Evolutionary conservation across 2,113 vertebrate genomes (phyloP).

Genomic region (Gallinago media): DNA sequence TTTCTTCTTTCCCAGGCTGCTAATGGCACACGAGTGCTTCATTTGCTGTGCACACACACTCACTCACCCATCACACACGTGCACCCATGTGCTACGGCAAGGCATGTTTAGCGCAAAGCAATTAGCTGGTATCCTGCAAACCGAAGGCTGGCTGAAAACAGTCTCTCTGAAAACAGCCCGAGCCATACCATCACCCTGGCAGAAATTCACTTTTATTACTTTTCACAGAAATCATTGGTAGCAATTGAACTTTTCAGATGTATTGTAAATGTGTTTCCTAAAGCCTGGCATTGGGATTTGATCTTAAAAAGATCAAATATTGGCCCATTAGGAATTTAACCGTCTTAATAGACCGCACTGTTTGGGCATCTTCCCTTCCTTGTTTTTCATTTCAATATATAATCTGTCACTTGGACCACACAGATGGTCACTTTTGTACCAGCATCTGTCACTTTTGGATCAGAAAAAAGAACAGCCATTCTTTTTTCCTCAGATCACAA

Average conservation of each 20-base stretch:
- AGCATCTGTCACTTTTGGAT: neutral
- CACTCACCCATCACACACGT: neutral
- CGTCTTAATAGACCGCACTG: neutral
- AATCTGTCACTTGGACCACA: neutral
- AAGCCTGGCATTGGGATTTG: neutral
- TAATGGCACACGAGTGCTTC: neutral
- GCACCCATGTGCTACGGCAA: rapidly evolving
- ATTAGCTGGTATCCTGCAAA: neutral
- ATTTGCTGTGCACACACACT: neutral
- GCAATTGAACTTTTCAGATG: neutral
- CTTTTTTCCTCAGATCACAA: neutral
- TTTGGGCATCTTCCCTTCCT: neutral
- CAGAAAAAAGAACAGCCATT: neutral
- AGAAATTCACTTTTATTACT: neutral
- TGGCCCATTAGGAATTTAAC: neutral
- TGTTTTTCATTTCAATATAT: neutral
- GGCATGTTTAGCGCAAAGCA: neutral
- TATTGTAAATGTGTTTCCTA: neutral
- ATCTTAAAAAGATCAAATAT: neutral
- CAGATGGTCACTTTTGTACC: neutral
- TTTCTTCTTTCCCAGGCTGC: neutral
- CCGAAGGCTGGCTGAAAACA: neutral
- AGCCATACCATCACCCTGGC: neutral
- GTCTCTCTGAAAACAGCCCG: neutral
- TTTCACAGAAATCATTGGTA: neutral